Evolutionary conservation across 1,140 invertebrate genomes (phyloP).

Genomic region (Branchinecta lynchi): DNA sequence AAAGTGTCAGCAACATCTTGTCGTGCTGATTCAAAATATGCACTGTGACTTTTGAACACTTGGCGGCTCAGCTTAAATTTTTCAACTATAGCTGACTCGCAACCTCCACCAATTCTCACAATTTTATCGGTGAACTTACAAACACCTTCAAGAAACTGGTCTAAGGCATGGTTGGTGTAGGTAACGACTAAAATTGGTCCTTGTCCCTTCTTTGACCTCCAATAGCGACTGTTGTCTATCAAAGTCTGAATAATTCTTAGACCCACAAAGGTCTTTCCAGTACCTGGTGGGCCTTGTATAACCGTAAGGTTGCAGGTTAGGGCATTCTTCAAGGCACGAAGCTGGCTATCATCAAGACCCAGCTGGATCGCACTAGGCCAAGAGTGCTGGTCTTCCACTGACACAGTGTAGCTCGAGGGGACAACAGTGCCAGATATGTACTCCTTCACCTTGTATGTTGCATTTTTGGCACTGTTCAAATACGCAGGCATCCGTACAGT

Average conservation of each 20-base stretch:
- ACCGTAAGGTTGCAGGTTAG: neutral
- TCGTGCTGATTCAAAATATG: no score
- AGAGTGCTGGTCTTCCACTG: neutral
- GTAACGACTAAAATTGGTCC: slow-evolving; percentile 37
- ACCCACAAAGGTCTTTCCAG: slow-evolving; percentile 59
- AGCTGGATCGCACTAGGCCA: neutral
- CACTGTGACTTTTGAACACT: neutral
- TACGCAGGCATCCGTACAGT: neutral
- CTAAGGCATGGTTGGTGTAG: slow-evolving; percentile 40
- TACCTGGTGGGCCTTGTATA: slow-evolving; percentile 49
- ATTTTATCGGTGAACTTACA: slow-evolving; percentile 25
- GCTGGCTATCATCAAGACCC: neutral
- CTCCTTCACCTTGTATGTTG: neutral
- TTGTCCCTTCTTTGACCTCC: slow-evolving; percentile 20
- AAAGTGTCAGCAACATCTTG: neutral
- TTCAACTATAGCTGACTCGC: neutral
- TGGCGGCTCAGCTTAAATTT: slow-evolving; percentile 25
- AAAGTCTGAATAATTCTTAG: slow-evolving; percentile 44
- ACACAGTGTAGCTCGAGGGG: neutral
- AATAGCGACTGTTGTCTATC: slow-evolving; percentile 25
- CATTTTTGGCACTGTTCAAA: neutral
- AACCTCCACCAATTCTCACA: slow-evolving; percentile 30
- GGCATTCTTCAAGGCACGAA: neutral
- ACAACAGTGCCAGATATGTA: neutral
- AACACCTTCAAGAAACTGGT: slow-evolving; percentile 40